Percentiles rank a stretch among this genome's conserved stretches.
Conservation (phyloP, 2,888 invertebrate genomes). For the Oxycera nigricornis region DNA sequence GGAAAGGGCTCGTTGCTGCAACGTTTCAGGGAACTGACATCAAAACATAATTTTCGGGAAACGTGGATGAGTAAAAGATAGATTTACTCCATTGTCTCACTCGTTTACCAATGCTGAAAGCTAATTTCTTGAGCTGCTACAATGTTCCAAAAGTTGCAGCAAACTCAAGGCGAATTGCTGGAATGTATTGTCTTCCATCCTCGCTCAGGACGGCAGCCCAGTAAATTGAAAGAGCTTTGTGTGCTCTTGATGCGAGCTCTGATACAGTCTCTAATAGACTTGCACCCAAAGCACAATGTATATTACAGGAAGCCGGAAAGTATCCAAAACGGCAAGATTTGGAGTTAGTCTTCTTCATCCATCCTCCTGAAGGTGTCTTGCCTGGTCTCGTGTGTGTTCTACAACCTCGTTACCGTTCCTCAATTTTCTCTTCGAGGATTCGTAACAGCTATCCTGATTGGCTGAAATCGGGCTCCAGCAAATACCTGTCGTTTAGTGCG, state of each 20-base stretch:
- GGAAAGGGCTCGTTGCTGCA: too few relatives aligned
- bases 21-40: too few relatives aligned
- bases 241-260: neutral
- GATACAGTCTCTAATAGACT: conserved; percentile 16
- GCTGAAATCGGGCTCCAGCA: conserved; percentile 1
- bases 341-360: conserved; percentile 28
- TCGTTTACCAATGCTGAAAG: too few relatives aligned
- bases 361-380: conserved; percentile 19
- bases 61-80: too few relatives aligned
- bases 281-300: conserved; percentile 23
- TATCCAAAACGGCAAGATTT: conserved; percentile 22
- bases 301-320: conserved; percentile 21
- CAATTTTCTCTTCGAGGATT: conserved; percentile 3
- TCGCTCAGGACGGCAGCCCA: neutral
- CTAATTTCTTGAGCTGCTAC: too few relatives aligned
- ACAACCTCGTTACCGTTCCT: neutral
- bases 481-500: conserved; percentile 31
- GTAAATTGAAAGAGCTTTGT: neutral
- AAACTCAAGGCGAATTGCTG: too few relatives aligned
- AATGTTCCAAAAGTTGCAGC: too few relatives aligned
- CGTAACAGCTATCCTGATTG: conserved; percentile 14
- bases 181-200: too few relatives aligned
- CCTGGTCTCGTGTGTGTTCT: neutral
- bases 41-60: too few relatives aligned
- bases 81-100: too few relatives aligned